Evolutionary conservation across 2,797 vertebrate species (phyloP), one percentile per base, ranked within the genome.

Genomic region (Tinamus major): DNA sequence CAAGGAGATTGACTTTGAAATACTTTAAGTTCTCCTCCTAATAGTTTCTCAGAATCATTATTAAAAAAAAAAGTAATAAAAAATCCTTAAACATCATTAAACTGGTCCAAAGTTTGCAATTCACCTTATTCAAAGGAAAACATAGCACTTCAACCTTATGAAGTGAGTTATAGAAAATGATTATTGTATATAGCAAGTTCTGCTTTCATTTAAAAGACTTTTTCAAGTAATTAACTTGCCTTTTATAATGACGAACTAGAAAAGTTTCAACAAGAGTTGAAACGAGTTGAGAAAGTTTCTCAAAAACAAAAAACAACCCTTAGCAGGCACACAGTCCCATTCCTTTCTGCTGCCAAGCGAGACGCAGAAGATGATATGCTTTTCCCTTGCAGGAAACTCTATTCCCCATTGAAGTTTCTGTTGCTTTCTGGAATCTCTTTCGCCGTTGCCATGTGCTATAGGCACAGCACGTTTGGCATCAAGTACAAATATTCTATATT

Each of bases 271-370:
- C 49, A 29, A 0, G 0, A 44, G 8, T 16, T 35, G 35, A 35
- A 35, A 35, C 35, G 35, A 35, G 35, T 35, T 35, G 35, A 35
- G 35, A 35, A 35, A 35, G 35, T 31, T 67, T 33, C 55, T 55
- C 16, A 55, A 31, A 29, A 81, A 63, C 27, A 41, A 41, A 41
- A 20, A 37, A 9, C 0, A 3, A 35, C 53, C 53, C 27, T 7
- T 26, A 16, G 13, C 35, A 5, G 31, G n/a, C 71, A 35, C 71
- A 56, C 6, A 8, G 44, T 51, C 55, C 35, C 33, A 33, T 27
- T 46, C 0, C 9, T 33, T 62, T 6, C 55, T 2, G 0, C 39
- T 1, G 1, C 70, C 35, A 10, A 35, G 41, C 29, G 1, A 1
- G 19, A 49, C 2, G 0, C 37, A 74, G 41, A 15, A 10, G 35